Evolutionary conservation across 2,888 invertebrate genomes (phyloP), one percentile per base, ranked within the genome.

Genomic region (Cylloceria caligata): DNA sequence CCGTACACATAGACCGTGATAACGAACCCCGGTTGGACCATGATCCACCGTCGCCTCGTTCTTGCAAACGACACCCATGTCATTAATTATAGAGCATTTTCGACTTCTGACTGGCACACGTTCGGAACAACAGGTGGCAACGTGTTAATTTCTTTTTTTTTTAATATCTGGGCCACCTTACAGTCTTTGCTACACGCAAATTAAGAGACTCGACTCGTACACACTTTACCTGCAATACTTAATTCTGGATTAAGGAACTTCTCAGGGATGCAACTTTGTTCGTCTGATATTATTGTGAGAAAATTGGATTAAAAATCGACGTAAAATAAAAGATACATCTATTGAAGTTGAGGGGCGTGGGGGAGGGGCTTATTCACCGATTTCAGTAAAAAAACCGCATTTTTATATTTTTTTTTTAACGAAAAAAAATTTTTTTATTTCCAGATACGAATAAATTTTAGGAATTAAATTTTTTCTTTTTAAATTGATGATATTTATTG

Each of bases 101-200:
- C 16, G 24, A 42, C 24, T 21, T 24, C 19, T 21, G 27, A 4
- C 45, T 30, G 30, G 30, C 30, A 30, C 19, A 27, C n/a, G 24
- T 45, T 19, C 39, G 5, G 13, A 57, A 55, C 72, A 60, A 72
- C 72, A 72, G 72, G 72, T 72, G 72, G 27, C 45, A 21, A 72
- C 21, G 34, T 45, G 34, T 34, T 60, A 34, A 0, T 16, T 71
- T n/a, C 13, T 47, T 42, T n/a, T 55, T 30, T 34, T 52, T 34
- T 24, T 1, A 16, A 16, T n/a, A 5, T 45, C 16, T n/a, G 16
- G 45, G n/a, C 16, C 1, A 45, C 13, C n/a, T 3, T 3, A n/a
- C 16, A 4, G 16, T 39, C 11, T 7, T 16, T 5, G 45, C 16
- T n/a, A 16, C 16, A 45, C 45, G 45, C 16, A 16, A 45, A 45